Base-by-base conservation (phyloP, 2,888 invertebrate genomes). In the Bombylius discolor region DNA sequence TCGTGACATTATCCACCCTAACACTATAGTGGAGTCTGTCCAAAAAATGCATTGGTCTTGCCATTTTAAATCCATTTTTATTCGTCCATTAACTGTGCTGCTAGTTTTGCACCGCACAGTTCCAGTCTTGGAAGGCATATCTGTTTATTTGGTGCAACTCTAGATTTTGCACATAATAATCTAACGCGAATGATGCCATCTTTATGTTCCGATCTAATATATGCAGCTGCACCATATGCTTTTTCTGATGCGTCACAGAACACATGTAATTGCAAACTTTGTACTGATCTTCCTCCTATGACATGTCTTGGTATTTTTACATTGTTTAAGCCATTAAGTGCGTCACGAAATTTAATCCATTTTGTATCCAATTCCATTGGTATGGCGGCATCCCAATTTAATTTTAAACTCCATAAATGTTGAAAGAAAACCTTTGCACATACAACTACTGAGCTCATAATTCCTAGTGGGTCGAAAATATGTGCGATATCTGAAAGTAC, bases 221-320 rank as follows among this genome's bases (percentile, higher is more conserved):
- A 64, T 2, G 61, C 55, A 9, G 58, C 59, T 3, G 64, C 63
- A 8, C 61, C 60, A 47, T 60, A 62, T 8, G 62, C 64, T 14
- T 36, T 53, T 49, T 58, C 54, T 2, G 61, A 61, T 1, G 63
- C 61, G 5, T 36, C 34, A 36, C 34, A 36, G 34, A 36, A 36
- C 1, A 55, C 62, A 62, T 12, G 56, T 58, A 58, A 61, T 64
- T 12, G 61, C 63, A 51, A 61, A 60, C 8, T 6, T 42, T 6
- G 5, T 5, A 13, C n/a, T 47, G 23, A 23, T 31, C 31, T 32
- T 3, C 1, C 14, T 3, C 23, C 14, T 3, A 14, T 14, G 5
- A 47, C 23, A 8, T 36, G 34, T 8, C 34, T 2, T 7, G 34
- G 34, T 36, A 36, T 36, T 36, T 36, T 8, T 7, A 8, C 8